Conservation (phyloP, 2,113 vertebrate genomes). For the Poeciliopsis prolifica region DNA sequence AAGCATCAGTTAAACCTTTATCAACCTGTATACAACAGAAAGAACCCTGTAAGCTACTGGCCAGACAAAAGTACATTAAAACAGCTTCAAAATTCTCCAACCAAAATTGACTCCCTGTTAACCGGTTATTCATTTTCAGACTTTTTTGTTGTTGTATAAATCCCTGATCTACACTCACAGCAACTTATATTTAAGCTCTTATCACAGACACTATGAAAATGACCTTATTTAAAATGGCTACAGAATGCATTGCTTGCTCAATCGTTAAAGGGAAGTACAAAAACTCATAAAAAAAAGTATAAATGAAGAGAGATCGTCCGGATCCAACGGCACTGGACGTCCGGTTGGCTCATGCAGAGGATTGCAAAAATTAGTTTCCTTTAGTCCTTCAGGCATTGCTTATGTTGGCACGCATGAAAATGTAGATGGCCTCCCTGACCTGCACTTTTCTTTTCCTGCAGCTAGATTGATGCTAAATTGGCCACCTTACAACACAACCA, state of each 20-base stretch:
- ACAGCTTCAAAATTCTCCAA: slow-evolving; percentile 62
- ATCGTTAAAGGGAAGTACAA: slow-evolving; percentile 73
- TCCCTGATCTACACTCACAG: slow-evolving; percentile 68
- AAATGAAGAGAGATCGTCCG: slow-evolving; percentile 64
- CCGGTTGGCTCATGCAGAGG: slow-evolving; percentile 70
- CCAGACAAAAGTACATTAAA: slow-evolving; percentile 67
- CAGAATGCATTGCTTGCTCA: slow-evolving; percentile 69
- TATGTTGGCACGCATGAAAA: slow-evolving; percentile 63
- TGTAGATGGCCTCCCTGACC: slow-evolving; percentile 41
- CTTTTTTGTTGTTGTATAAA: slow-evolving; percentile 42
- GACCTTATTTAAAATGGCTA: slow-evolving; percentile 66
- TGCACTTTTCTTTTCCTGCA: slow-evolving; percentile 37
- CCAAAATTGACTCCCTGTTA: slow-evolving; percentile 74
- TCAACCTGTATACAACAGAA: slow-evolving; percentile 83
- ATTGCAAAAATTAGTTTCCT: slow-evolving; percentile 65
- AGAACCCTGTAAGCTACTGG: slow-evolving; percentile 79
- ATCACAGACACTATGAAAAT: slow-evolving; percentile 42
- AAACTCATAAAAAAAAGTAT: slow-evolving; percentile 63
- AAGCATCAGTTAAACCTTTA: slow-evolving; percentile 83
- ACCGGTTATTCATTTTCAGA: slow-evolving; percentile 59
- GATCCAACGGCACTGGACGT: slow-evolving; percentile 42
- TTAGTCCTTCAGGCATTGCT: slow-evolving; percentile 52
- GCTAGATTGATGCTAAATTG: slow-evolving; percentile 58
- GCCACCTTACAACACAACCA: slow-evolving; percentile 70
- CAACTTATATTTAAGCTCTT: slow-evolving; percentile 57